Evolutionary conservation across 2,113 vertebrate genomes (phyloP).

Genomic region (Neopipo cinnamomea): DNA sequence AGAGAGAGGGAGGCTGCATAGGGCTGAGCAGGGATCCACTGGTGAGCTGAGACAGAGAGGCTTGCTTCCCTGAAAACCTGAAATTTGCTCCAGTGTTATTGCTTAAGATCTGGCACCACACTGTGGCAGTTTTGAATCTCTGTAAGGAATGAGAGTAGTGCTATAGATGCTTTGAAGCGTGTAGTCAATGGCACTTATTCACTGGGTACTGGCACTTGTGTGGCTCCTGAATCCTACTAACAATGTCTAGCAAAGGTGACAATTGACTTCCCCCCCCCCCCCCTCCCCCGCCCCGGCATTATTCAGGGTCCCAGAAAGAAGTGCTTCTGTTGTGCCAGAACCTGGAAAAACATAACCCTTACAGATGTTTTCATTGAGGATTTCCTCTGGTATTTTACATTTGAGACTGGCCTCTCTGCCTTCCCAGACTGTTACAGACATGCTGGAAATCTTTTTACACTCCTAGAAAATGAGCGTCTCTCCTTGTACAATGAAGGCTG

Average conservation of each 20-base stretch:
- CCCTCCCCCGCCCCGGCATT: accelerated
- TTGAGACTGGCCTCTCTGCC: background rate
- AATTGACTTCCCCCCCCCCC: background rate
- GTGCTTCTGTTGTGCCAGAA: background rate
- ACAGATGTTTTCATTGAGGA: background rate
- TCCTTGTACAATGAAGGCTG: accelerated
- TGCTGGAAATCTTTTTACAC: background rate
- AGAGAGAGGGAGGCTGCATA: accelerated
- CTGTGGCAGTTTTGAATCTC: background rate
- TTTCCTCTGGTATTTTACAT: background rate
- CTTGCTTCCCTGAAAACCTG: background rate
- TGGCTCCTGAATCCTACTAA: background rate
- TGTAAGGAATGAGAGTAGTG: background rate
- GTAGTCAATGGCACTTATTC: background rate
- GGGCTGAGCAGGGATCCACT: background rate
- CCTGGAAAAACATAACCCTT: background rate
- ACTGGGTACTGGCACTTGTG: background rate
- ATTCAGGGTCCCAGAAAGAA: background rate
- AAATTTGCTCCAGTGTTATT: background rate
- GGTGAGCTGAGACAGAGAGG: background rate
- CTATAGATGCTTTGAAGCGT: accelerated
- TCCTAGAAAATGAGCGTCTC: background rate
- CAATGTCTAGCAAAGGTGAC: background rate
- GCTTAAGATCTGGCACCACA: background rate
- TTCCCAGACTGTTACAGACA: background rate